Conservation (phyloP, 2,113 vertebrate species). For the Cairina moschata region DNA sequence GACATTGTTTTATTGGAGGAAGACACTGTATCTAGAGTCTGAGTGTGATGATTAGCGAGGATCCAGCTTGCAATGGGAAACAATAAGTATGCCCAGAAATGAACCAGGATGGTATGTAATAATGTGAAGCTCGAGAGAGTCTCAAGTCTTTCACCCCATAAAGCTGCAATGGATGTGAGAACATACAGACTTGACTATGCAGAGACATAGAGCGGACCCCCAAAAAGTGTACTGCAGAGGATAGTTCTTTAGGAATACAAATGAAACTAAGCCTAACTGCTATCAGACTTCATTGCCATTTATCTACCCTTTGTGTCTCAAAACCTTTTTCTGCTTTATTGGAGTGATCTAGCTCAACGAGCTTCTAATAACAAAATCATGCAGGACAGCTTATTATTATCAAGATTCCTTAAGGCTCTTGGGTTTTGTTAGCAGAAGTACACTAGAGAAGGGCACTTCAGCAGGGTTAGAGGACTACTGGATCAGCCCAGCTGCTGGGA, state of each 20-base stretch:
- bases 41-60: neutral
- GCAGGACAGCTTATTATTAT: neutral
- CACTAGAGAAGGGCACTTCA: neutral
- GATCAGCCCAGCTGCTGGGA: neutral
- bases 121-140: neutral
- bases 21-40: slow-evolving; percentile 37
- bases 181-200: neutral
- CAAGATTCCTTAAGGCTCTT: neutral
- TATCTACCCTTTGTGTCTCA: too few species aligned
- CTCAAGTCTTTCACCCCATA: neutral
- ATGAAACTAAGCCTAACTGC: neutral
- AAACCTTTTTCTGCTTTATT: neutral
- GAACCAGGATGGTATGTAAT: neutral
- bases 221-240: neutral
- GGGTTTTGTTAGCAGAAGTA: neutral
- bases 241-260: neutral
- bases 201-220: neutral
- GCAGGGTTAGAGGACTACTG: rapidly evolving
- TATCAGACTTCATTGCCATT: too few species aligned
- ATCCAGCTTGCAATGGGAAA: slow-evolving; percentile 17
- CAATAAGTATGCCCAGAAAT: neutral
- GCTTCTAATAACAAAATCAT: neutral
- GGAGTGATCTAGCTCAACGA: neutral
- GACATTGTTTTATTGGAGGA: slow-evolving; percentile 77
- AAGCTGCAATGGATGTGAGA: neutral